Conservation (phyloP, 2,888 invertebrate genomes). For the Watsonalla cultraria region DNA sequence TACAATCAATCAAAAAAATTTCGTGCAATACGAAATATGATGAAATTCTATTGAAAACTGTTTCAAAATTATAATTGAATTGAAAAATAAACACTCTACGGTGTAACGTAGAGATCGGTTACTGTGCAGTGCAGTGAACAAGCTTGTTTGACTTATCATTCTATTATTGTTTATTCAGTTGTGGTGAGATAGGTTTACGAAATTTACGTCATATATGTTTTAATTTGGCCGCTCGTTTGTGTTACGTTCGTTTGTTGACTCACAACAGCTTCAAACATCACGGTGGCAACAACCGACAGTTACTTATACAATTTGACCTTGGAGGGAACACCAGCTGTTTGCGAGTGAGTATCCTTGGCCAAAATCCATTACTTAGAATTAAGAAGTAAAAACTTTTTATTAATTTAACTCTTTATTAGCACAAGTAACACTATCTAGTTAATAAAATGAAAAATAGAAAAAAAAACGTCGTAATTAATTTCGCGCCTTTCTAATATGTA, state of each 20-base stretch:
- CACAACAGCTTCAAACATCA: constrained; percentile 41
- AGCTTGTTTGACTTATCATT: background rate
- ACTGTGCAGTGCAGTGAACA: background rate
- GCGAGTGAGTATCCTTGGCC: constrained; percentile 34
- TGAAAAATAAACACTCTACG: too few species aligned
- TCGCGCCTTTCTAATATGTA: constrained; percentile 1
- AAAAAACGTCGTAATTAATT: background rate
- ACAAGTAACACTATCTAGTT: background rate
- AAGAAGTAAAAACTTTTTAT: too few species aligned
- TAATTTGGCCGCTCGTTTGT: constrained; percentile 60
- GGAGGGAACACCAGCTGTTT: constrained; percentile 62
- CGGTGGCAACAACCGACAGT: constrained; percentile 47
- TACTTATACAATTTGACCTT: constrained; percentile 48
- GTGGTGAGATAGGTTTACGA: constrained; percentile 39
- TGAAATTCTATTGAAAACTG: background rate
- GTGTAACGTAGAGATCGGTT: background rate
- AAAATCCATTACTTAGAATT: constrained; percentile 4
- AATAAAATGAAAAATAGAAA: background rate
- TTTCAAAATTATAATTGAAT: too few species aligned
- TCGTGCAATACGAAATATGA: background rate
- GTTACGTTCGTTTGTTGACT: constrained; percentile 49
- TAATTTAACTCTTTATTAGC: too few species aligned
- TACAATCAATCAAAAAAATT: too few species aligned
- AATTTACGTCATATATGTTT: constrained; percentile 56
- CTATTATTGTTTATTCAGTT: constrained; percentile 48